Percentiles rank a stretch among this genome's conserved stretches.
Conservation (phyloP, 1,140 invertebrate species). For the Helicoverpa armigera region DNA sequence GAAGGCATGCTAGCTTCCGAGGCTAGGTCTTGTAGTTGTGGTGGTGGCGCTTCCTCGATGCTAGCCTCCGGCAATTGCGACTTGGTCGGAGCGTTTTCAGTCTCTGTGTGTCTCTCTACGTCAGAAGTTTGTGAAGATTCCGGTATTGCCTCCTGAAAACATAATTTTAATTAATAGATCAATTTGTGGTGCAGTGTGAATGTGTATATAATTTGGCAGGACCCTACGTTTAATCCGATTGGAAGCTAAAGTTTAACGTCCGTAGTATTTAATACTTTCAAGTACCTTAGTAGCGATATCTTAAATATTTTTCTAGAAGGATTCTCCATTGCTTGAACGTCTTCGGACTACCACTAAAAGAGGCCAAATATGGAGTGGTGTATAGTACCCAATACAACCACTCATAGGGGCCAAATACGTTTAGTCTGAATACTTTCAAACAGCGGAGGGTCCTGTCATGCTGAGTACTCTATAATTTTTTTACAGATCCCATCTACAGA, state of each 20-base stretch:
- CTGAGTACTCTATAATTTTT: constrained; percentile 7
- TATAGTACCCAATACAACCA: too few species aligned
- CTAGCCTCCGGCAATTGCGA: constrained; percentile 22
- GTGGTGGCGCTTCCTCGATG: constrained; percentile 12
- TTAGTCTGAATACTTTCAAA: constrained; percentile 21
- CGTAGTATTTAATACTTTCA: too few species aligned
- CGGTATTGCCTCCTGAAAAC: constrained; percentile 37
- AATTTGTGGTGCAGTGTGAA: constrained; percentile 38
- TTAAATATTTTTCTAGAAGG: background rate
- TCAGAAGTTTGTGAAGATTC: constrained; percentile 41
- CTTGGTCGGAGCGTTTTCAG: constrained; percentile 16
- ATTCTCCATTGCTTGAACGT: constrained; percentile 1
- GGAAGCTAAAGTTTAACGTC: too few species aligned
- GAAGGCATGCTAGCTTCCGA: constrained; percentile 31
- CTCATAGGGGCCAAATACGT: background rate
- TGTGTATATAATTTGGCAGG: background rate
- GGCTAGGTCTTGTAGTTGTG: background rate
- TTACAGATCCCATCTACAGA: constrained; percentile 22
- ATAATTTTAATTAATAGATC: constrained; percentile 39
- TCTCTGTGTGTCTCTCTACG: constrained; percentile 30
- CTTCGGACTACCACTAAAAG: background rate
- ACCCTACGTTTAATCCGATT: too few species aligned
- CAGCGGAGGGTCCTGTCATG: constrained; percentile 31
- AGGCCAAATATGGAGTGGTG: too few species aligned
- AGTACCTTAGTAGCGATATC: too few species aligned